Evolutionary conservation across 2,113 vertebrate genomes (phyloP).

Genomic region (Tupaia chinensis): DNA sequence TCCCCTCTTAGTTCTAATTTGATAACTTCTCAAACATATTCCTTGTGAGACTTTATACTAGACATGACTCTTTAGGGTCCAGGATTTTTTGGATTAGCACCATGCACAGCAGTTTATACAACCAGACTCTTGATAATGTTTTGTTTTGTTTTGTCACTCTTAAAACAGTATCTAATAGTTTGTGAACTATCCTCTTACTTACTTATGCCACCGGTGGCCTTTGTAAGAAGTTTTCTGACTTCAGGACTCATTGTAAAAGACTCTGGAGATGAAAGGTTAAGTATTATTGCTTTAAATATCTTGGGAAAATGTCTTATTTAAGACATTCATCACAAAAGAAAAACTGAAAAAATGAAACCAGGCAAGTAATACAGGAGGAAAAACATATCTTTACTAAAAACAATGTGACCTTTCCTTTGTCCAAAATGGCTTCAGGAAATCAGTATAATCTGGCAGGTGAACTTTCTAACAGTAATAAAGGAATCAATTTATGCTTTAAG

Average conservation of each 20-base stretch:
- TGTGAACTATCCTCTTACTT: conserved; percentile 19
- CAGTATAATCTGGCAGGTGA: conserved; percentile 69
- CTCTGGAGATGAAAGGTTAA: conserved; percentile 67
- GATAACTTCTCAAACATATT: conserved; percentile 23
- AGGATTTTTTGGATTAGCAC: conserved; percentile 18
- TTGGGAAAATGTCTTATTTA: conserved; percentile 69
- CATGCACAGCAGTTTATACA: not conserved
- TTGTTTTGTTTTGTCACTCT: conserved; percentile 47
- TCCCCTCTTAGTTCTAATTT: not conserved
- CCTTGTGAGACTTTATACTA: conserved; percentile 26
- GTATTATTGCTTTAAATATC: conserved; percentile 73
- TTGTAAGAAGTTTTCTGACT: conserved; percentile 55
- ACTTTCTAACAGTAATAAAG: conserved; percentile 76
- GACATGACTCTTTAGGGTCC: not conserved
- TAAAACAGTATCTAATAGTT: conserved; percentile 57
- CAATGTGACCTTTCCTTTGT: conserved; percentile 75
- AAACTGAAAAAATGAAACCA: conserved; percentile 63
- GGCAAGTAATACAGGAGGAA: conserved; percentile 43
- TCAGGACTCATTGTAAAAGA: conserved; percentile 47
- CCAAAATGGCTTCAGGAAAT: conserved; percentile 75
- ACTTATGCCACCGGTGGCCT: conserved; percentile 10
- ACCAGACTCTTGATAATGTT: not conserved
- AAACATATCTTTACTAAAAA: conserved; percentile 69
- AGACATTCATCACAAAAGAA: conserved; percentile 63
- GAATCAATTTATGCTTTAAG: conserved; percentile 75